Percentiles rank a stretch among this genome's conserved stretches.
Evolutionary conservation across 2,113 vertebrate species (phyloP).

Genomic region (Gasterosteus aculeatus): DNA sequence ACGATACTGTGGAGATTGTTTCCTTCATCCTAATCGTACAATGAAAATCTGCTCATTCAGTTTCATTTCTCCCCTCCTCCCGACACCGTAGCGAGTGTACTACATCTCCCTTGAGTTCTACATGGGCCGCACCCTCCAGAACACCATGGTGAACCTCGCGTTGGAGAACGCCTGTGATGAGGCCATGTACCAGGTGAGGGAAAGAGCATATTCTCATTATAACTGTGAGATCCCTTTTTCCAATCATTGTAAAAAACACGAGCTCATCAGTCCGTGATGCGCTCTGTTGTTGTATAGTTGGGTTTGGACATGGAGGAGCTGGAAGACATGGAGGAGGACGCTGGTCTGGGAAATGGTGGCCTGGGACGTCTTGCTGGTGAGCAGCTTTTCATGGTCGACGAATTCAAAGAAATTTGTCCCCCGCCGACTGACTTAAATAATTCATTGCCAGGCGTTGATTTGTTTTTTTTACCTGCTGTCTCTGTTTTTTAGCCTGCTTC

Average conservation of each 20-base stretch:
- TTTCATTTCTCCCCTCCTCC: not conserved
- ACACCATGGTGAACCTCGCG: constrained; percentile 85
- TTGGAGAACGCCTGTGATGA: constrained; percentile 84
- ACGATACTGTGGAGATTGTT: not conserved
- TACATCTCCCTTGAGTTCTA: constrained; percentile 84
- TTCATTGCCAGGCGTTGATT: constrained; percentile 2
- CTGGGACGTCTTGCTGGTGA: constrained; percentile 90
- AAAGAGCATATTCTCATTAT: not conserved
- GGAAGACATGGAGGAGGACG: constrained; percentile 92
- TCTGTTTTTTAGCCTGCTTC: constrained; percentile 84
- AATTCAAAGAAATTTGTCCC: not conserved
- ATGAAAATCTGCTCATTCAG: not conserved
- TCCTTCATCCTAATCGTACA: not conserved
- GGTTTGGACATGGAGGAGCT: constrained; percentile 93
- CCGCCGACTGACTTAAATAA: not conserved
- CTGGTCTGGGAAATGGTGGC: constrained; percentile 91
- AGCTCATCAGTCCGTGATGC: not conserved
- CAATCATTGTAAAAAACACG: not conserved
- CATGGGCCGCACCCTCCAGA: constrained; percentile 83
- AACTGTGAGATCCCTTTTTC: not conserved
- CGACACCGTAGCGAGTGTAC: constrained; percentile 77
- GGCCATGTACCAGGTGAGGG: constrained; percentile 80
- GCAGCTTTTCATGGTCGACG: constrained; percentile 5
- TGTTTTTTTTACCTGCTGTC: not conserved
- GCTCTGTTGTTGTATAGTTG: constrained; percentile 73